Evolutionary conservation across 2,888 invertebrate genomes (phyloP), one percentile per base, ranked within the genome.

Genomic region (Anaspis maculata): DNA sequence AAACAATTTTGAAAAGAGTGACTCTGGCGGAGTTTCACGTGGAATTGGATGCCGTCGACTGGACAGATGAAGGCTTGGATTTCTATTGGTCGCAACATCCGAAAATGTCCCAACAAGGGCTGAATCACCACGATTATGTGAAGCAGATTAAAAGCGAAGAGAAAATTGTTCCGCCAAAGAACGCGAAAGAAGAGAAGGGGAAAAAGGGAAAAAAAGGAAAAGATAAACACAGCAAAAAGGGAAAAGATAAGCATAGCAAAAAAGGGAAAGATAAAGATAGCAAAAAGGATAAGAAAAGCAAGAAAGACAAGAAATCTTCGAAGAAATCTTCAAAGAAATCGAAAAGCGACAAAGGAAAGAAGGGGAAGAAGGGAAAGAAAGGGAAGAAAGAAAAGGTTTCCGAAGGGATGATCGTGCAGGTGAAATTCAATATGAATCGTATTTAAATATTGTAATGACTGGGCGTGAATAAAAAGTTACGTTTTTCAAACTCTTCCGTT

Each of bases 271-370:
- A 10, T 39, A 30, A 15, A 32, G 29, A 27, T 2, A 15, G 3
- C 7, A 33, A 28, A 15, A 15, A 27, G 13, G 12, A 14, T 13
- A 23, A 14, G 13, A 30, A 38, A 38, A 15, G 54, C 0, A 67
- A 67, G 51, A 59, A 58, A 3, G 66, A 63, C 43, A 39, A 50
- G 22, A 36, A 27, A 33, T 15, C 15, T 12, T 32, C 33, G 13
- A 34, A 34, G 12, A 35, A 35, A 14, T 31, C 31, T 10, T 11
- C 3, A 57, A 61, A 13, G 13, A 24, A 19, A 11, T 35, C 11
- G 19, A 19, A 19, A 19, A 19, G 9, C 5, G 9, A 9, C 19
- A 13, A 22, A 27, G 16, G 27, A 12, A n/a, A 6, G 4, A 26
- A 13, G 23, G 25, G 19, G 15, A 11, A 15, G 5, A 15, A 19